Percentiles rank a stretch among this genome's conserved stretches.
These are phyloP conservation scores for Apis laboriosa DNA, from an alignment of 1,140 invertebrate genomes.

Conservation along the genomic window DNA sequence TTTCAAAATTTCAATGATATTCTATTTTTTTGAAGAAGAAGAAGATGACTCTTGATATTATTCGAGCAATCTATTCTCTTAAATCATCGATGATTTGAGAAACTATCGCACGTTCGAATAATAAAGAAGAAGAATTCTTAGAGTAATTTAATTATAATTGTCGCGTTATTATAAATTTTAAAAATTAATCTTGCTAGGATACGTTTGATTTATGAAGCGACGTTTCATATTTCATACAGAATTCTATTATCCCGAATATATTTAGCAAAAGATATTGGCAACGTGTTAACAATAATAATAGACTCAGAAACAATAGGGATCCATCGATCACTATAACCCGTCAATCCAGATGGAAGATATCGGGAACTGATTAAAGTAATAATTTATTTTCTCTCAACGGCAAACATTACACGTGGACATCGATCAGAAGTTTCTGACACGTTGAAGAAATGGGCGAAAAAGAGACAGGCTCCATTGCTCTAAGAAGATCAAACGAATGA, in stretches of 20 bases:
- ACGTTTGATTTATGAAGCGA: neutral
- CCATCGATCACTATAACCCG: slow-evolving; percentile 17
- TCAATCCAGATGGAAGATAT: neutral
- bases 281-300: neutral
- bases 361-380: slow-evolving; percentile 13
- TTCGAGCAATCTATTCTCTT: too few species aligned
- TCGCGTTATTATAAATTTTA: too few species aligned
- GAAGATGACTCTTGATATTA: too few species aligned
- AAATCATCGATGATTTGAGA: too few species aligned
- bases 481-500: slow-evolving; percentile 47
- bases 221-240: too few species aligned
- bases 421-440: slow-evolving; percentile 28
- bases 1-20: too few species aligned
- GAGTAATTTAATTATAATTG: too few species aligned
- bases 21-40: too few species aligned
- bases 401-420: slow-evolving; percentile 17
- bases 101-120: too few species aligned
- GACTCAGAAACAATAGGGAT: neutral
- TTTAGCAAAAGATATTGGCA: neutral
- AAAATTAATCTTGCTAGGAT: too few species aligned
- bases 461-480: neutral
- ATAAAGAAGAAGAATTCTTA: too few species aligned
- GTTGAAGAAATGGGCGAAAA: neutral
- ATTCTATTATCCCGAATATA: neutral
- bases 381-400: slow-evolving; percentile 16